Base-by-base conservation (phyloP, 2,888 invertebrate species). In the Tiliacea aurago region DNA sequence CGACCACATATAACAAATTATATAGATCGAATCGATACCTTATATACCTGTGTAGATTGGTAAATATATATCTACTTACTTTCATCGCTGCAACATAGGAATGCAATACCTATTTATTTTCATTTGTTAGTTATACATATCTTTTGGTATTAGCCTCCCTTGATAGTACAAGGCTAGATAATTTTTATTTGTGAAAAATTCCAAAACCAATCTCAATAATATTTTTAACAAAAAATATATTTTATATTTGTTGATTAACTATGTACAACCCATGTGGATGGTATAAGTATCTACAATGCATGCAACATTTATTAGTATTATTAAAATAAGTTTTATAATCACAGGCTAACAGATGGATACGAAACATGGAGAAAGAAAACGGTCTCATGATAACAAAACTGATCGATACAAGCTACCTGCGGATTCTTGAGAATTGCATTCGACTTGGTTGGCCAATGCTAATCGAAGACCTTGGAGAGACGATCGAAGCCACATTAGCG, bases 341-440 rank as follows among this genome's bases (percentile, higher is more conserved):
- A 28, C 83, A 98, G 97, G 99, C 99, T 0, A 99, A 98, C 94
- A 97, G 98, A 76, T 99, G 99, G 99, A 98, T 99, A 70, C 97
- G 98, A 76, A 98, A 98, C 91, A 98, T 99, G 98, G 99, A 99
- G 91, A 97, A 97, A 33, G 95, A 97, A 0, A 98, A 98, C 87
- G 97, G 97, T 65, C 93, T 99, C 41, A 97, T 97, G 87, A 97
- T 99, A 41, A 97, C 98, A 43, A 99, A 99, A 94, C 96, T 99
- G 85, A 98, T 97, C 0, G 99, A 99, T 90, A 80, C 97, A 0
- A 97, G 96, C 83, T 98, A 98, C 90, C 97, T 99, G 94, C 96
- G 98, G 28, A 95, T 97, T 2, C 93, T 99, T 79, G 99, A 99
- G 94, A 98, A 97, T 91, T 97, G 97, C 76, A 98, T 99, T 76